phyloP scores from a whole-genome alignment of 2,888 invertebrate genomes.

The Harmothoe impar region DNA sequence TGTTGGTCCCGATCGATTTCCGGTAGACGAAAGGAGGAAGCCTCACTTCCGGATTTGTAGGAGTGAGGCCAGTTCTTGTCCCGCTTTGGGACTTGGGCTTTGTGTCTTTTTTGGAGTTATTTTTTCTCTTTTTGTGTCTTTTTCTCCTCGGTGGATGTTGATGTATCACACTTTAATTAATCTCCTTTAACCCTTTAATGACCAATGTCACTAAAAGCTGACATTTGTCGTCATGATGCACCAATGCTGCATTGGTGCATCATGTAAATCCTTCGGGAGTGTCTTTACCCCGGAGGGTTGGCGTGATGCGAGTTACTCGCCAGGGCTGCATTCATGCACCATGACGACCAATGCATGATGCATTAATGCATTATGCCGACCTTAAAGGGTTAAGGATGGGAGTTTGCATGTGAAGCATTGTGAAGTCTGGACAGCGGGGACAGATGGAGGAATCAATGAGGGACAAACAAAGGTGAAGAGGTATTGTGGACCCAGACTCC shows the following conservation, averaged over 20 bases:
- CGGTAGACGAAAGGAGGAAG: constrained; percentile 44
- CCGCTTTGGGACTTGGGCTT: not conserved
- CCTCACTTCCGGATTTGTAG: not conserved
- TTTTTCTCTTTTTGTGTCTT: not conserved
- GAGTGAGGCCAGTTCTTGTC: not conserved
- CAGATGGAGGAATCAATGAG: not conserved
- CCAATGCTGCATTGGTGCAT: no score
- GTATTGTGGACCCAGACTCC: not conserved
- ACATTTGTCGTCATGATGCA: no score
- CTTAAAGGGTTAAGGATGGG: not conserved
- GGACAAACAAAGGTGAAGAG: not conserved
- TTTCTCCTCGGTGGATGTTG: not conserved
- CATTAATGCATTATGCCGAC: no score
- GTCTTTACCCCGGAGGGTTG: no score
- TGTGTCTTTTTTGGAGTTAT: no score
- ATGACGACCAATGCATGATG: no score
- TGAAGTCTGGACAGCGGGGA: not conserved
- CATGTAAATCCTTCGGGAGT: no score
- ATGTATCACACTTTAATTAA: constrained; percentile 29
- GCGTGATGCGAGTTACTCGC: no score
- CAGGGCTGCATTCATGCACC: no score
- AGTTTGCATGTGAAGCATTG: not conserved
- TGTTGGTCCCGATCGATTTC: constrained; percentile 49
- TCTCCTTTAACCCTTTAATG: no score
- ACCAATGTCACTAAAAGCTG: no score